Evolutionary conservation across 92 coral and sea anemone species (phyloP), one percentile per base, ranked within the genome.

Genomic region (Actinernus sp.): DNA sequence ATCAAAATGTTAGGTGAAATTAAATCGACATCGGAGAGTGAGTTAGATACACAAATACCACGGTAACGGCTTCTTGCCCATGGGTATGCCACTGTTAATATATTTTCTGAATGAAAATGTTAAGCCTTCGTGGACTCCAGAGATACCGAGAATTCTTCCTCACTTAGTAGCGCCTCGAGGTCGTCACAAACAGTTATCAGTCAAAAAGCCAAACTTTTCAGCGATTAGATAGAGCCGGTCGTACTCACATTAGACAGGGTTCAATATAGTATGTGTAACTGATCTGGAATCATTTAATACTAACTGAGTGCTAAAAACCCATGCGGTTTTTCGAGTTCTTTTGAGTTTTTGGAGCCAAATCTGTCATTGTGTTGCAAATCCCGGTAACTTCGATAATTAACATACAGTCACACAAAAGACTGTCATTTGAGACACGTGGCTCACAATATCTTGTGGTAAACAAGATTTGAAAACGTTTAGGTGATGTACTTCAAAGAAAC

Each of bases 381-480:
- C 58, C 55, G 57, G 71, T 64, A 88, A 81, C 61, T 81, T 73
- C 67, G 48, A 70, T 71, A 74, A 85, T 89, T 86, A 80, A 80
- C 92, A 85, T 89, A 81, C 37, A 86, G 60, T 70, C 20, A 41
- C 92, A 85, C 92, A 90, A 90, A 90, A 75, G 92, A 45, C 86
- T 90, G 97, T 90, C 97, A 90, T 60, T 65, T 74, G 67, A 77
- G 93, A 90, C 97, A 90, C 97, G 97, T 90, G 97, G 92, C 92
- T 36, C 55, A 21, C 31, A 52, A 84, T 72, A 44, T 48, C 58
- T 68, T 81, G 65, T 48, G 88, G 76, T 90, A 81, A 90, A 90
- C 97, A 90, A 90, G 34, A 48, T 59, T 32, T 56, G 56, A 73
- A 86, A 80, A 68, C 73, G 63, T 45, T 71, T 44, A 65, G 76